phyloP scores from a whole-genome alignment of 2,888 invertebrate species.

The Drosophila subsilvestris region DNA sequence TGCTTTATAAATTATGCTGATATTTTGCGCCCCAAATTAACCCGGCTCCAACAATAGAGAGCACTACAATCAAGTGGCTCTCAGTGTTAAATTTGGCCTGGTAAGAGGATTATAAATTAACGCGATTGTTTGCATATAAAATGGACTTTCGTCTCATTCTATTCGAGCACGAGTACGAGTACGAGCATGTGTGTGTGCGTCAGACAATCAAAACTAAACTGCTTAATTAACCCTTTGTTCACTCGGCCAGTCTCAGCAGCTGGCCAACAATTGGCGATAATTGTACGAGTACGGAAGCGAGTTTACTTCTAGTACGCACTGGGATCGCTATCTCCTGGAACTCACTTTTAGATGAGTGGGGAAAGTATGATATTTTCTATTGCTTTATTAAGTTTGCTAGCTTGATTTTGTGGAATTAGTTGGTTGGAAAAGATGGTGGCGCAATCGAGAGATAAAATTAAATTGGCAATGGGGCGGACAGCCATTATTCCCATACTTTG shows the following conservation, averaged over 20 bases:
- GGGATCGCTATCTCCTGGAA: constrained; percentile 27
- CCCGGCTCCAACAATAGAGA: background rate
- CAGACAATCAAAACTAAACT: constrained; percentile 38
- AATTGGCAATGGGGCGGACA: background rate
- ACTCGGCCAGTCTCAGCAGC: constrained; percentile 41
- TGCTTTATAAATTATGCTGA: constrained; percentile 3
- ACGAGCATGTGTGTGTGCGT: constrained; percentile 1
- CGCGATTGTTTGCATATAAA: constrained; percentile 34
- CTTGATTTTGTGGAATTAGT: constrained; percentile 79
- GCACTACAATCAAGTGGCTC: constrained; percentile 1
- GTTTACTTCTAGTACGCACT: constrained; percentile 23
- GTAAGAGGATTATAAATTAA: constrained; percentile 33
- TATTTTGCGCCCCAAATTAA: background rate
- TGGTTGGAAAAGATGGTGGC: constrained; percentile 8
- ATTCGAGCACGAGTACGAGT: background rate
- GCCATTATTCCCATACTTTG: too few species aligned
- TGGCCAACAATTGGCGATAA: constrained; percentile 59
- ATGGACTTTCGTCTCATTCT: background rate
- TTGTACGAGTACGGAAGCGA: constrained; percentile 36
- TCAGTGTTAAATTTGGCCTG: constrained; percentile 13
- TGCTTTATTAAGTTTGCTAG: constrained; percentile 52
- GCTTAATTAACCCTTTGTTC: constrained; percentile 62
- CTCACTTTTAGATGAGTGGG: constrained; percentile 59
- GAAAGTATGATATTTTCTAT: constrained; percentile 62
- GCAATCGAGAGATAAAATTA: too few species aligned